Evolutionary conservation across 2,888 invertebrate genomes (phyloP).

Genomic region (Ophion slaviceki): DNA sequence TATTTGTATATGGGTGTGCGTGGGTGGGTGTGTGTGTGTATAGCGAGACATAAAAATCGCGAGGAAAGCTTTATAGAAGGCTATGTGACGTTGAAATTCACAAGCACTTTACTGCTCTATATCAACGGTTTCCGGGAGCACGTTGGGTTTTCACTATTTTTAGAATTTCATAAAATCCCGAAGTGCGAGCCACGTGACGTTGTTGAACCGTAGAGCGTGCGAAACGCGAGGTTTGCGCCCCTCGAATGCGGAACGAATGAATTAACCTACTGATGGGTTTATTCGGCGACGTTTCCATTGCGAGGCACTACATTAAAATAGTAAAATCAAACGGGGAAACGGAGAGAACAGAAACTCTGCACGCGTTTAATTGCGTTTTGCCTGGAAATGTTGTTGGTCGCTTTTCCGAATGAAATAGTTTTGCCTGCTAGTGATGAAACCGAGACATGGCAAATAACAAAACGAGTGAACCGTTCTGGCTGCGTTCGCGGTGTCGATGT

Average conservation of each 20-base stretch:
- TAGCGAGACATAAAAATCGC: slow-evolving; percentile 20
- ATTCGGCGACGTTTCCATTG: neutral
- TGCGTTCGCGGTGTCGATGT: too few relatives aligned
- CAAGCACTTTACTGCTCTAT: slow-evolving; percentile 33
- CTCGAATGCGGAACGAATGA: neutral
- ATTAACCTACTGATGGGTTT: slow-evolving; percentile 8
- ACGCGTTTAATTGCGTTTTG: too few relatives aligned
- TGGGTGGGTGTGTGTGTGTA: neutral
- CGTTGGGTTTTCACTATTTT: slow-evolving; percentile 28
- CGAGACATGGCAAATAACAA: too few relatives aligned
- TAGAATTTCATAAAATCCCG: slow-evolving; percentile 14
- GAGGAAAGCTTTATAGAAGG: slow-evolving; percentile 50
- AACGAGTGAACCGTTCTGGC: too few relatives aligned
- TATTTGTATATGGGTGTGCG: neutral
- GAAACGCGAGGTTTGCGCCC: neutral
- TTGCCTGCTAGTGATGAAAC: too few relatives aligned
- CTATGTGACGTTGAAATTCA: slow-evolving; percentile 8
- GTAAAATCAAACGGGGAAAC: too few relatives aligned
- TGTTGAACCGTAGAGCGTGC: slow-evolving; percentile 1
- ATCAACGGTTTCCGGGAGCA: slow-evolving; percentile 17
- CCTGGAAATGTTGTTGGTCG: too few relatives aligned
- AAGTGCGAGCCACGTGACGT: slow-evolving; percentile 1
- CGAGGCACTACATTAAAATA: too few relatives aligned
- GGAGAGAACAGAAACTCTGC: too few relatives aligned
- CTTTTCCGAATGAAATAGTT: too few relatives aligned